These are phyloP conservation scores for Sisyra nigra DNA, from an alignment of 2,888 invertebrate genomes.

Conservation along the genomic window DNA sequence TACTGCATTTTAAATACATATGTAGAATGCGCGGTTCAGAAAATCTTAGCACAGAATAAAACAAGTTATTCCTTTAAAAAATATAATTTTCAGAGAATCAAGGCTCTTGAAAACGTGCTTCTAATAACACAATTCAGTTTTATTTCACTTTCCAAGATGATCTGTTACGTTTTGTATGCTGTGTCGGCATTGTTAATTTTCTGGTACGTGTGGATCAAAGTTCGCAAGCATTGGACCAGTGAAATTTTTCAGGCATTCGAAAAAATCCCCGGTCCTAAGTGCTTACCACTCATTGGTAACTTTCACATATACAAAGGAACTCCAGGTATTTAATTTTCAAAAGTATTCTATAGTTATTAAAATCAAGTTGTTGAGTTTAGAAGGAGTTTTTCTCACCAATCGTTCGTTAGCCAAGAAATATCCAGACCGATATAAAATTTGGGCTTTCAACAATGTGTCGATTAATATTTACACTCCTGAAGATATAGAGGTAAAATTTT, in stretches of 20 bases:
- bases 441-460: background rate
- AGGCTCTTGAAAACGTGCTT: background rate
- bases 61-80: too few relatives aligned
- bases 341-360: background rate
- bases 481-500: background rate
- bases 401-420: background rate
- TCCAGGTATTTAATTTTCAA: background rate
- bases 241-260: background rate
- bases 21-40: too few relatives aligned
- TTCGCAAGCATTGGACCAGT: background rate
- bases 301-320: background rate
- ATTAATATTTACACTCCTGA: conserved; percentile 1
- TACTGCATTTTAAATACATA: too few relatives aligned
- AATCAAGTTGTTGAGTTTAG: background rate
- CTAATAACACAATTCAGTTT: too few relatives aligned
- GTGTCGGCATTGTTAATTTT: background rate
- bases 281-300: background rate
- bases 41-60: too few relatives aligned
- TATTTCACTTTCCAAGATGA: too few relatives aligned
- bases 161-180: background rate
- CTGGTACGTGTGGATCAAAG: background rate
- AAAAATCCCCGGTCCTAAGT: background rate
- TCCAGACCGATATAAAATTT: background rate
- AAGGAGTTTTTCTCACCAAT: background rate
- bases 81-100: too few relatives aligned